Percentiles rank a stretch among this genome's conserved stretches.
These are phyloP conservation scores for fruit fly (Drosophila melanogaster) DNA, from an alignment of 1,140 invertebrate genomes.

Conservation along the genomic window Release_6_plus_ISO1_MT NT_033777.3:7620501-7621000, in stretches of 20 bases:
- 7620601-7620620: constrained; percentile 24
- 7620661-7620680: constrained; percentile 42
- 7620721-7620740: constrained; percentile 54
- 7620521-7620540: constrained; percentile 39
- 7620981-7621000: constrained; percentile 46
- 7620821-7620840: constrained; percentile 7
- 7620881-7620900: constrained; percentile 25
- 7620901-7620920: constrained; percentile 2
- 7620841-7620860: constrained; percentile 26
- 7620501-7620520: constrained; percentile 38
- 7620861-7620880: constrained; percentile 76
- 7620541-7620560: constrained; percentile 37
- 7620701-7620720: constrained; percentile 25
- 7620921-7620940: constrained; percentile 17
- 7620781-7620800: constrained; percentile 26
- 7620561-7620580: constrained; percentile 62
- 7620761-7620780: constrained; percentile 33
- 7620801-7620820: constrained; percentile 37
- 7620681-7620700: constrained; percentile 11
- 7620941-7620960: constrained; percentile 66
- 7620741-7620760: constrained; percentile 40
- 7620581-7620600: constrained; percentile 43
- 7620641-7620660: constrained; percentile 12
- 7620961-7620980: constrained; percentile 55
- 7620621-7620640: constrained; percentile 7